Conservation (phyloP, 1,140 invertebrate genomes). For the Chlorops oryzae region DNA sequence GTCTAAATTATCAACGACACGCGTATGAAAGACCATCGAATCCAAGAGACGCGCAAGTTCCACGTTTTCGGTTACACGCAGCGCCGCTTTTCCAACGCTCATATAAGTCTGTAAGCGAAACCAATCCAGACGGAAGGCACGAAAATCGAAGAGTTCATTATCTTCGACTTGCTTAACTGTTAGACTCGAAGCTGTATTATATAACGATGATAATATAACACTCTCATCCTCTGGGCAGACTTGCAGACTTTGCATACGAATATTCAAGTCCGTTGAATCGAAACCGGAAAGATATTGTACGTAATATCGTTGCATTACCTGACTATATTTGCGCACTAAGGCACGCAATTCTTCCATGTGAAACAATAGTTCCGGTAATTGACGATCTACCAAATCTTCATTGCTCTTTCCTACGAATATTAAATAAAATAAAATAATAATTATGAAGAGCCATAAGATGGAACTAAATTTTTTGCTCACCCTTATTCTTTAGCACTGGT, state of each 20-base stretch:
- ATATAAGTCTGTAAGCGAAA: slow-evolving; percentile 93
- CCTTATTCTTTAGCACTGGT: slow-evolving; percentile 74
- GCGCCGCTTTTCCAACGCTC: slow-evolving; percentile 74
- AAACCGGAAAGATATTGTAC: slow-evolving; percentile 94
- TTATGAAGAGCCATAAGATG: not conserved
- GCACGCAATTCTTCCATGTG: slow-evolving; percentile 96
- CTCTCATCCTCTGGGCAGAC: slow-evolving; percentile 91
- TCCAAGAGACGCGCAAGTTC: slow-evolving; percentile 89
- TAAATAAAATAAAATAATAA: too few species aligned
- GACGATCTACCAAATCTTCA: slow-evolving; percentile 87
- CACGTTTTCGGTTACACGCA: slow-evolving; percentile 79
- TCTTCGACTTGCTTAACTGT: slow-evolving; percentile 95
- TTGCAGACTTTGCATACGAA: slow-evolving; percentile 82
- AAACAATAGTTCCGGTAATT: slow-evolving; percentile 94
- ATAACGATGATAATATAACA: slow-evolving; percentile 87
- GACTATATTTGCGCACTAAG: slow-evolving; percentile 87
- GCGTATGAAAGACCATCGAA: slow-evolving; percentile 93
- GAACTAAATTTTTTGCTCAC: slow-evolving; percentile 25
- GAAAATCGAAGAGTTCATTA: slow-evolving; percentile 93
- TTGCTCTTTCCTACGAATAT: slow-evolving; percentile 62
- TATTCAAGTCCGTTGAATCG: slow-evolving; percentile 87
- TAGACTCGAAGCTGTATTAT: slow-evolving; percentile 78
- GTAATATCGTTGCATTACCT: slow-evolving; percentile 97
- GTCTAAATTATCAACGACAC: slow-evolving; percentile 98
- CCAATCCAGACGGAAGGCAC: slow-evolving; percentile 94